phyloP scores from a whole-genome alignment of 2,113 vertebrate species.

The Chrysemys picta region DNA sequence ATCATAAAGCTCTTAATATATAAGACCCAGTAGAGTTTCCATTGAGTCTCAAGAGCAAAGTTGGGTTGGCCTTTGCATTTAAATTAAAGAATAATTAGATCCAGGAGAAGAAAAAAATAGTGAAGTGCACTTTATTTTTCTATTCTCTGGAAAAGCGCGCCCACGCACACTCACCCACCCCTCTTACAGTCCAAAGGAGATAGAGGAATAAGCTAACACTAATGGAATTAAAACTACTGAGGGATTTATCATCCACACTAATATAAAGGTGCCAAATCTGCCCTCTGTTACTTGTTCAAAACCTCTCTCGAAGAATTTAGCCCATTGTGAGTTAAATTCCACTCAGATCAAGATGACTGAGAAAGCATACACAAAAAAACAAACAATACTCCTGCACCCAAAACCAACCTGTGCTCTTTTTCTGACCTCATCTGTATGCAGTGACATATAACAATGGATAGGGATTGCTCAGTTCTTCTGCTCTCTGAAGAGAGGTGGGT shows the following conservation, averaged over 20 bases:
- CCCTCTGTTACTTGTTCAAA: not conserved
- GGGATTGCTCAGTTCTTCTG: not conserved
- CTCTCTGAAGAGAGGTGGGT: not conserved
- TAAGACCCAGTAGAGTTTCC: conserved; percentile 66
- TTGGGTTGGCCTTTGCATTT: conserved; percentile 77
- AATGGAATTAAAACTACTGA: conserved; percentile 30
- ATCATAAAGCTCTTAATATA: conserved; percentile 79
- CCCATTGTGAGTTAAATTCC: not conserved
- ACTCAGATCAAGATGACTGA: not conserved
- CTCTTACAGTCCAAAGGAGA: conserved; percentile 55
- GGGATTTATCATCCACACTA: not conserved
- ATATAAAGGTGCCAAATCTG: not conserved
- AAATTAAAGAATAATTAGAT: conserved; percentile 80
- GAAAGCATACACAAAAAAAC: not conserved
- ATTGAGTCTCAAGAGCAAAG: conserved; percentile 68
- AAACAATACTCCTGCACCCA: too few relatives aligned
- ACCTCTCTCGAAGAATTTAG: not conserved
- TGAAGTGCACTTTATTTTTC: conserved; percentile 49
- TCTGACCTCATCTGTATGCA: fast-evolving
- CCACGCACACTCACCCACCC: conserved; percentile 33
- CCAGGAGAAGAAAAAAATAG: conserved; percentile 56
- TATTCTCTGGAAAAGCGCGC: conserved; percentile 37
- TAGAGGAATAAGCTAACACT: conserved; percentile 29
- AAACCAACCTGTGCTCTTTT: not conserved
- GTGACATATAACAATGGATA: fast-evolving